These are phyloP conservation scores for Lytechinus pictus DNA, from an alignment of 35 echinoderm and acorn worm species.

Conservation along the genomic window DNA sequence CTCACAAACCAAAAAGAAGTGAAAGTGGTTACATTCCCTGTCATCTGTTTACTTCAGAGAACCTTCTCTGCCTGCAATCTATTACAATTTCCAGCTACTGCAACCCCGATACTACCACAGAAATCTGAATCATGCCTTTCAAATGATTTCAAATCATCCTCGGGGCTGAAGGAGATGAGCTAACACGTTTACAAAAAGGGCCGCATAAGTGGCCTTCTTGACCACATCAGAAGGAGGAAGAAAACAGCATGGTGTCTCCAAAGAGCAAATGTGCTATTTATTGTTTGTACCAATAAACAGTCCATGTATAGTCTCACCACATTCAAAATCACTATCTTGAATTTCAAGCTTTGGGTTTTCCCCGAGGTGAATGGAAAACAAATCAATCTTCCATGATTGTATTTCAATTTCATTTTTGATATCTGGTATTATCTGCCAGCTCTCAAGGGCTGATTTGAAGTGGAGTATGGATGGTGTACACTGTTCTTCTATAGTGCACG, in stretches of 20 bases:
- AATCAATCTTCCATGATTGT: no score
- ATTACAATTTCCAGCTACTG: constrained; percentile 2
- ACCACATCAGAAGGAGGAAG: not conserved
- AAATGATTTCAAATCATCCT: not conserved
- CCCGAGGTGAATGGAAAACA: no score
- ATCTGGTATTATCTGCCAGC: no score
- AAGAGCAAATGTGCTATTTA: not conserved
- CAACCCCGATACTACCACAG: not conserved
- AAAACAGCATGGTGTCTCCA: not conserved
- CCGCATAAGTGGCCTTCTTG: not conserved
- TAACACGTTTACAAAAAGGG: not conserved
- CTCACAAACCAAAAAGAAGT: not conserved
- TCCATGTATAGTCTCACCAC: no score
- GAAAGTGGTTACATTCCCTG: not conserved
- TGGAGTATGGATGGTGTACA: no score
- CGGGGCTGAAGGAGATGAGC: not conserved
- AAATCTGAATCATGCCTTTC: not conserved
- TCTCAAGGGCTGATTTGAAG: no score
- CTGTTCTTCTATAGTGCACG: no score
- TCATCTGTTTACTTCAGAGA: not conserved
- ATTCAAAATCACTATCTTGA: no score
- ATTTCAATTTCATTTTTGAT: no score
- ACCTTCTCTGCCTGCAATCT: not conserved
- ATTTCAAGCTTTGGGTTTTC: no score
- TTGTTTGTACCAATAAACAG: not conserved